Conservation (phyloP, 2,888 invertebrate genomes). For the Plemyria rubiginata region DNA sequence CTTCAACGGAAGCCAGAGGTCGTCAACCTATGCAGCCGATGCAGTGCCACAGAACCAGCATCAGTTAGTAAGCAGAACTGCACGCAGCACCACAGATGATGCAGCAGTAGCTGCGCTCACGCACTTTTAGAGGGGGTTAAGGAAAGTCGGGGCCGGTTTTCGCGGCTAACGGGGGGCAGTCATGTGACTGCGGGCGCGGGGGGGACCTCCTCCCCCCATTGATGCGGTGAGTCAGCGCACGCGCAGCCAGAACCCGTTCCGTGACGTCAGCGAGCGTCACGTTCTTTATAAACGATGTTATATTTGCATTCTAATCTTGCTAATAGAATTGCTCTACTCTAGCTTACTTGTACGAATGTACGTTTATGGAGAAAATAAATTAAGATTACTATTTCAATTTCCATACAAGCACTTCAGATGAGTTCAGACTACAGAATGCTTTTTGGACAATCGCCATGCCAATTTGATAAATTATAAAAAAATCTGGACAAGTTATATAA, state of each 20-base stretch:
- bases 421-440: background rate
- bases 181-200: conserved; percentile 53
- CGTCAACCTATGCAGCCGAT: conserved; percentile 27
- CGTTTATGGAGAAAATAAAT: background rate
- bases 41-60: conserved; percentile 35
- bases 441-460: background rate
- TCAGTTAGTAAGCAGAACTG: conserved; percentile 16
- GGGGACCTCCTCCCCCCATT: conserved; percentile 44
- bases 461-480: background rate
- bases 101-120: conserved; percentile 16
- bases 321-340: conserved; percentile 4
- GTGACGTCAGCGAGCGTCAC: conserved; percentile 24
- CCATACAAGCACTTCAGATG: background rate
- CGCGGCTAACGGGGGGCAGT: conserved; percentile 42
- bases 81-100: conserved; percentile 4
- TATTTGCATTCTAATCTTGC: conserved; percentile 19
- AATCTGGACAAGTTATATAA: too few relatives aligned
- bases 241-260: conserved; percentile 36
- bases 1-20: conserved; percentile 29
- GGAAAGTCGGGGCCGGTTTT: conserved; percentile 46
- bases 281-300: conserved; percentile 14
- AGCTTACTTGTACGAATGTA: background rate
- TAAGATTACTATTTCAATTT: background rate
- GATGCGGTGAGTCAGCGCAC: conserved; percentile 44
- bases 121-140: conserved; percentile 38